phyloP scores from a whole-genome alignment of 1,140 invertebrate species.

The Lerema accius region DNA sequence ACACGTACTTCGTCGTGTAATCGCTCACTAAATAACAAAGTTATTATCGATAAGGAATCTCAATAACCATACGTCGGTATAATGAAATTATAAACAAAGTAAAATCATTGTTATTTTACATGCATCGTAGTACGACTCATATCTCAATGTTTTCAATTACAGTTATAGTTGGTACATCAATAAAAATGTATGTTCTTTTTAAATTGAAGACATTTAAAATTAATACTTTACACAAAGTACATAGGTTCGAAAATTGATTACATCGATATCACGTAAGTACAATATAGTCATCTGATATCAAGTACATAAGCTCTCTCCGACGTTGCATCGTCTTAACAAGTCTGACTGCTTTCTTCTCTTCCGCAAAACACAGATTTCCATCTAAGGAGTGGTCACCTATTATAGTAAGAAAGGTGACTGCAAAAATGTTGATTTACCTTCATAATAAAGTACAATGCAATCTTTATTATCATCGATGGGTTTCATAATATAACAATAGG shows the following conservation, averaged over 20 bases:
- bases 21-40: neutral
- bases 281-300: neutral
- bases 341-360: slow-evolving; percentile 26
- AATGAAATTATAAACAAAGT: neutral
- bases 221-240: too few species aligned
- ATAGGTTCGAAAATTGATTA: slow-evolving; percentile 4
- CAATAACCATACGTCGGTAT: neutral
- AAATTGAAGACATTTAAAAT: too few species aligned
- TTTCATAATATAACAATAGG: too few species aligned
- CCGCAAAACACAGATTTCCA: slow-evolving; percentile 18
- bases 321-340: slow-evolving; percentile 16
- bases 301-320: slow-evolving; percentile 12
- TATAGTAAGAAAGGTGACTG: neutral
- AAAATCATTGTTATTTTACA: neutral
- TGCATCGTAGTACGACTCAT: neutral
- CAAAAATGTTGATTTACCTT: neutral
- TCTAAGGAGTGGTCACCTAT: slow-evolving; percentile 12
- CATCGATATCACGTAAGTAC: neutral
- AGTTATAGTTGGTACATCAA: slow-evolving; percentile 9
- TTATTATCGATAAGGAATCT: slow-evolving; percentile 5
- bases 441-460: neutral
- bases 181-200: neutral
- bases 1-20: neutral
- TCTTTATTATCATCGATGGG: too few species aligned
- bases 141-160: slow-evolving; percentile 15